These are phyloP conservation scores for Orthosia gothica DNA, from an alignment of 2,888 invertebrate genomes.

Conservation along the genomic window DNA sequence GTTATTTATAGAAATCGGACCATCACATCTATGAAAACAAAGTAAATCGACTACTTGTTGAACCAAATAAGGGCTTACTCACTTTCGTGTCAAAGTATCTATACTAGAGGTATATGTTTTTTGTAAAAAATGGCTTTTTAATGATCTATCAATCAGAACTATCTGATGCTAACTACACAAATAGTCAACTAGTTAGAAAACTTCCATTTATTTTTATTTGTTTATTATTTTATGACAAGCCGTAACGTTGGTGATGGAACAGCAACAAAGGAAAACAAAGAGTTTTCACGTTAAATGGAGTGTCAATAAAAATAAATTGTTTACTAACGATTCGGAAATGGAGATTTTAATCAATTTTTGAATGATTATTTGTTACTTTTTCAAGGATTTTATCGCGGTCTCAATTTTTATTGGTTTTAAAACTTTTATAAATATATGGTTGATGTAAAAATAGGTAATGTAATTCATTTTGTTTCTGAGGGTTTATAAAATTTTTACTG, in stretches of 20 bases:
- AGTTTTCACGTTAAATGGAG: background rate
- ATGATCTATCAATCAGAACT: constrained; percentile 23
- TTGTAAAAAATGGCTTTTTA: constrained; percentile 36
- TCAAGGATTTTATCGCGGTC: background rate
- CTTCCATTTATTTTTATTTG: constrained; percentile 13
- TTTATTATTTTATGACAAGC: constrained; percentile 16
- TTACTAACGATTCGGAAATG: background rate
- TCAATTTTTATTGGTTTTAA: background rate
- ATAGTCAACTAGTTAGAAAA: constrained; percentile 11
- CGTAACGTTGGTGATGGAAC: constrained; percentile 45
- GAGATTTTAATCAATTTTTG: constrained; percentile 12
- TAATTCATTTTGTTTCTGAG: too few relatives aligned
- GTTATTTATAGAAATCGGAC: too few relatives aligned
- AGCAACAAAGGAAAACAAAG: constrained; percentile 28
- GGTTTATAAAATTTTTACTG: too few relatives aligned
- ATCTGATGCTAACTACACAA: constrained; percentile 22
- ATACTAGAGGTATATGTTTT: background rate
- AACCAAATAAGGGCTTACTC: background rate
- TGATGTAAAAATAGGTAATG: too few relatives aligned
- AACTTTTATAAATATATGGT: background rate
- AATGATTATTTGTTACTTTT: background rate
- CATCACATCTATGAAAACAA: background rate
- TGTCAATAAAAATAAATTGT: constrained; percentile 29
- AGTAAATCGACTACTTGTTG: background rate
- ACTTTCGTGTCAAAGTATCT: background rate